Percentiles rank a stretch among this genome's conserved stretches.
These are phyloP conservation scores for Gymnopithys bicolor DNA, from an alignment of 2,797 vertebrate genomes.

Conservation along the genomic window DNA sequence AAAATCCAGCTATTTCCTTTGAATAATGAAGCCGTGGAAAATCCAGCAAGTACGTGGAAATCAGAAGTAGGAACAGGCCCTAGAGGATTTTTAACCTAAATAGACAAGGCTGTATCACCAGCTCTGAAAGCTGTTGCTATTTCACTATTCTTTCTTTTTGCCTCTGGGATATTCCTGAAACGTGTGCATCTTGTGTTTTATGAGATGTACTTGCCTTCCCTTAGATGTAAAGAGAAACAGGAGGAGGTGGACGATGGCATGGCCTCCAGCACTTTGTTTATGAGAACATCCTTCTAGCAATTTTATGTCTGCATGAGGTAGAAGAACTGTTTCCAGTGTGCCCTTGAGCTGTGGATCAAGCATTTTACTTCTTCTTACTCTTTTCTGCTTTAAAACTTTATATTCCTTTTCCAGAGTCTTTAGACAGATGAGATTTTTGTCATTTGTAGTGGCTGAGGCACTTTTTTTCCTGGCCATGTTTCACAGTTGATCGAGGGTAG, in stretches of 20 bases:
- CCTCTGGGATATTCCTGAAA: constrained; percentile 68
- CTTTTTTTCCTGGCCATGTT: not conserved
- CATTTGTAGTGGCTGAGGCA: not conserved
- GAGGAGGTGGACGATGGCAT: constrained; percentile 47
- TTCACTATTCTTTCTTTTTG: constrained; percentile 54
- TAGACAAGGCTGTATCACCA: constrained; percentile 43
- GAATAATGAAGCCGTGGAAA: constrained; percentile 48
- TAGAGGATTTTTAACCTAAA: constrained; percentile 71
- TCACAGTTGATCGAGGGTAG: not conserved
- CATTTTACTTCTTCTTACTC: constrained; percentile 28
- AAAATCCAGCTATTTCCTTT: constrained; percentile 31
- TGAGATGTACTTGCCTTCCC: constrained; percentile 55
- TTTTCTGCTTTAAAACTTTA: constrained; percentile 25
- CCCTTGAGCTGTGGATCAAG: constrained; percentile 71
- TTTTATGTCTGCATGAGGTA: constrained; percentile 60
- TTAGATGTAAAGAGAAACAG: constrained; percentile 59
- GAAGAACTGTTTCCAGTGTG: constrained; percentile 48
- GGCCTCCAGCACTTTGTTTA: constrained; percentile 74
- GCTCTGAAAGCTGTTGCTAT: constrained; percentile 50
- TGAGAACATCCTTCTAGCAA: constrained; percentile 65
- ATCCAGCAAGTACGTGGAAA: constrained; percentile 34
- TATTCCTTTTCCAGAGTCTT: constrained; percentile 24
- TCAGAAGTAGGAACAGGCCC: constrained; percentile 16
- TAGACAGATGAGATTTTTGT: constrained; percentile 1
- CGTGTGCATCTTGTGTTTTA: constrained; percentile 50